Conservation (phyloP, 2,113 vertebrate genomes). For the Chlorodrepanis virens region DNA sequence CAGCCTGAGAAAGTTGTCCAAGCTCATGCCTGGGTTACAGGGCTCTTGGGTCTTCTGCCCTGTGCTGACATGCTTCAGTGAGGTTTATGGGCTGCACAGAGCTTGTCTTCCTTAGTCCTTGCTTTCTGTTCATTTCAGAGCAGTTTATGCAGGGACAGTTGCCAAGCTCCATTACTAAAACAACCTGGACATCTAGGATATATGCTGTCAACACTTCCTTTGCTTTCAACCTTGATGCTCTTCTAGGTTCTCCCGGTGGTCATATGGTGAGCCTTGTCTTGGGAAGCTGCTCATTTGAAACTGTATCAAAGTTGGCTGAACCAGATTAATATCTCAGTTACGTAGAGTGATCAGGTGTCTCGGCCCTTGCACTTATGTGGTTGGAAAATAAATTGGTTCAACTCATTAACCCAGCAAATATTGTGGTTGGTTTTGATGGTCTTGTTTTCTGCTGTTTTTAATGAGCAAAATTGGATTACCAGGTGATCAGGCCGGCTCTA, state of each 20-base stretch:
- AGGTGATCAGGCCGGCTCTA: background rate
- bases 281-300: background rate
- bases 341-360: background rate
- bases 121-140: background rate
- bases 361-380: fast-evolving
- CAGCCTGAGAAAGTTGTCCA: background rate
- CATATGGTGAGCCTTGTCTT: background rate
- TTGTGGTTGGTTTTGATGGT: background rate
- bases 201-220: background rate
- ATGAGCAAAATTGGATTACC: background rate
- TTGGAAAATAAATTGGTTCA: background rate
- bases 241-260: background rate
- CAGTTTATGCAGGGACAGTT: background rate
- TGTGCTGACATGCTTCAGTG: background rate
- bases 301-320: background rate
- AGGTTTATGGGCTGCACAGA: background rate
- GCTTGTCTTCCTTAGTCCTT: background rate
- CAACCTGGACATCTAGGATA: fast-evolving
- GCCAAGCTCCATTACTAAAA: background rate
- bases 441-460: background rate
- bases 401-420: background rate
- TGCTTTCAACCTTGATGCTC: background rate
- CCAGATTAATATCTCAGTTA: background rate
- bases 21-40: background rate
- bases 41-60: background rate